Conservation (phyloP, 2,888 invertebrate species). For the Dicyrtomina minuta region DNA sequence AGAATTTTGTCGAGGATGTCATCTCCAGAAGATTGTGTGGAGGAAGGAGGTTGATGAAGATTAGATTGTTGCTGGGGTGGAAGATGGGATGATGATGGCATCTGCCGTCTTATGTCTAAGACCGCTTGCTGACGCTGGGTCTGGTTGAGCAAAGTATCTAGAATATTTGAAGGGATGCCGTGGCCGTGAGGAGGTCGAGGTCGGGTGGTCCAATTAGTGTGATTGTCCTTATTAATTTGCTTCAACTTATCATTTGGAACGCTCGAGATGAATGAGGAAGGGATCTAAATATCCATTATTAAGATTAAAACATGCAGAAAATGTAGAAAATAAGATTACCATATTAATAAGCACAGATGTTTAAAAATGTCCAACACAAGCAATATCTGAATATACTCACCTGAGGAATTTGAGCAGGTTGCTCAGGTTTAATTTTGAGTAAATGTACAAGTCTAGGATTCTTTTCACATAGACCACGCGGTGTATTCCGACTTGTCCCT, state of each 20-base stretch:
- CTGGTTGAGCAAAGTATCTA: slow-evolving; percentile 30
- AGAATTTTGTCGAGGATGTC: slow-evolving; percentile 75
- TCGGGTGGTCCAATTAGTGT: slow-evolving; percentile 12
- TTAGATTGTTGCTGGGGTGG: slow-evolving; percentile 26
- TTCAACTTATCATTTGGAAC: slow-evolving; percentile 30
- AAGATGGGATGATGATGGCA: slow-evolving; percentile 20
- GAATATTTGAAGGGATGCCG: slow-evolving; percentile 20
- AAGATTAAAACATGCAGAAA: not conserved
- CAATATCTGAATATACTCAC: not conserved
- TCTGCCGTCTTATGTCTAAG: slow-evolving; percentile 23
- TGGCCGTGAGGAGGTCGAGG: slow-evolving; percentile 9
- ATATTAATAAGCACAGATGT: not conserved
- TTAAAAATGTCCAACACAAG: not conserved
- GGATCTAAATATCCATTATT: slow-evolving; percentile 5
- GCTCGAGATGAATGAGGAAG: slow-evolving; percentile 13
- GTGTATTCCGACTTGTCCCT: slow-evolving; percentile 27
- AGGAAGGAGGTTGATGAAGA: slow-evolving; percentile 31
- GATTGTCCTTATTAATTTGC: slow-evolving; percentile 28
- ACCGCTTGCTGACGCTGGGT: slow-evolving; percentile 13
- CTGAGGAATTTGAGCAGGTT: slow-evolving; percentile 64
- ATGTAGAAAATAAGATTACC: slow-evolving; percentile 1
- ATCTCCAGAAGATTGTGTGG: slow-evolving; percentile 49
- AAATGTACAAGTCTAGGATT: slow-evolving; percentile 83
- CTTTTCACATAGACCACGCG: slow-evolving; percentile 69
- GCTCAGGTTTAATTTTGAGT: slow-evolving; percentile 72